Base-by-base conservation (phyloP, 2,888 invertebrate genomes). In the Pasiphila rectangulata region DNA sequence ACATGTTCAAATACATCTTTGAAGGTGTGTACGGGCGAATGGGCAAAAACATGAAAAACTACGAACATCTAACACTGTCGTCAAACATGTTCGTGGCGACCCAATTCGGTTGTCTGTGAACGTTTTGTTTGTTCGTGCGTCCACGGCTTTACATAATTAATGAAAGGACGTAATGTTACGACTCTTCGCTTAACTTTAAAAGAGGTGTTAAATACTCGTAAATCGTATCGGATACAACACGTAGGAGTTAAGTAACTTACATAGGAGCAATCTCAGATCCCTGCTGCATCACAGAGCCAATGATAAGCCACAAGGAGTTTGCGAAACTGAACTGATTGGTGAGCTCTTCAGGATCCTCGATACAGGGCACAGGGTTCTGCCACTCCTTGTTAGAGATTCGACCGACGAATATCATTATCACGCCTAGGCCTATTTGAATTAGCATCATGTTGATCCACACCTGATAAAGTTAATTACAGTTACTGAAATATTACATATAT, bases 271-370 rank as follows among this genome's bases (percentile, higher is more conserved):
- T 92, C 81, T 97, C 96, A 6, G 95, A 93, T 7, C 97, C 96
- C 67, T 97, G 96, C 63, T 96, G 96, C 90, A 96, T 91, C 46
- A 96, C 91, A 41, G 95, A 94, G 2, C 95, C 95, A 51, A 96
- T 93, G 24, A 95, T 94, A 65, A 96, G 95, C 97, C 97, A 98
- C 24, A 97, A 89, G 32, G 95, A 94, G 81, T 97, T 96, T 47
- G 93, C 91, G 44, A 96, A 91, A 60, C 92, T 94, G 86, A 96
- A 95, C 72, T 95, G 95, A 80, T 96, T 97, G 72, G 93, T 94
- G 23, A 96, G 85, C 55, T 92, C 93, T 43, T 94, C 94, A 0
- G 95, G 94, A 59, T 95, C 94, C 59, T 95, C 94, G 40, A 95
- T 91, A 65, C 96, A 96, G 0, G 95, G 95, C 68, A 94, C 94